Conservation (phyloP, 2,888 invertebrate genomes). For the Cephus pygmeus region DNA sequence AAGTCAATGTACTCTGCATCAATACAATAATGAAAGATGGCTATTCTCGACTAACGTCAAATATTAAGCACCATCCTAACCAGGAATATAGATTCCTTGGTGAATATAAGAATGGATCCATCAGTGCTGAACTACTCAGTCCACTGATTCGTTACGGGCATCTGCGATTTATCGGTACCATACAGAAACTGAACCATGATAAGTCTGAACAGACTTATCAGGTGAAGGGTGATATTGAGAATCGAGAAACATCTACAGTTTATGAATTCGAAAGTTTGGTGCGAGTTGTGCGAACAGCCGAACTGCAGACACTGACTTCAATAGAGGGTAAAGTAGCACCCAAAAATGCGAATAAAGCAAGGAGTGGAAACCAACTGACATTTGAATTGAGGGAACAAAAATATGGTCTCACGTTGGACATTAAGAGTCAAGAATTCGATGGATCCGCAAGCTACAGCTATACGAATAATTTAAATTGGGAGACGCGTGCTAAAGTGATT, state of each 20-base stretch:
- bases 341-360: conserved; percentile 7
- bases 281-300: background rate
- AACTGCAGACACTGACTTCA: conserved; percentile 19
- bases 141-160: conserved; percentile 33
- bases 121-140: conserved; percentile 40
- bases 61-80: conserved; percentile 39
- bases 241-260: conserved; percentile 24
- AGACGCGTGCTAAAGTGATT: conserved; percentile 24
- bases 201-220: conserved; percentile 20
- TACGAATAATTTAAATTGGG: conserved; percentile 54
- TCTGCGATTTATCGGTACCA: conserved; percentile 45
- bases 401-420: conserved; percentile 32
- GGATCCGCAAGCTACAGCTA: conserved; percentile 37
- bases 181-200: conserved; percentile 27
- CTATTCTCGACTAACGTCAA: conserved; percentile 34
- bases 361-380: conserved; percentile 17
- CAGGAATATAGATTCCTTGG: conserved; percentile 43
- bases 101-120: conserved; percentile 31
- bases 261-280: conserved; percentile 33
- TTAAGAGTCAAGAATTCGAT: conserved; percentile 30
- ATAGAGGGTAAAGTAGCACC: conserved; percentile 33
- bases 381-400: conserved; percentile 38
- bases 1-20: conserved; percentile 45
- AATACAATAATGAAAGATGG: conserved; percentile 43
- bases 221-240: conserved; percentile 45